Percentiles rank a stretch among this genome's conserved stretches.
Conservation (phyloP, 2,888 invertebrate genomes). For the Timandra comae region DNA sequence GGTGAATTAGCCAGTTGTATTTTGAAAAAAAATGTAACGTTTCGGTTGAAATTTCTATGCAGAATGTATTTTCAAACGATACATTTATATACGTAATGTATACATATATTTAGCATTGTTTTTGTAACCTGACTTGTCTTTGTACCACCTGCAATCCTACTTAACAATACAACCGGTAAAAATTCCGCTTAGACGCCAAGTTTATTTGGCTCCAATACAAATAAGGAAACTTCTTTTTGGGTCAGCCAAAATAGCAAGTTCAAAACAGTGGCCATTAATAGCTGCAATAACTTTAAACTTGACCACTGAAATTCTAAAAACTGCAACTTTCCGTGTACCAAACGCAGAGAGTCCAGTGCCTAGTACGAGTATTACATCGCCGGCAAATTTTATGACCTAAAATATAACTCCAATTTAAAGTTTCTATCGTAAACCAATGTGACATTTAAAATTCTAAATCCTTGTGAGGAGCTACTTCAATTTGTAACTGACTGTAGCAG, state of each 20-base stretch:
- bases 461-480: conserved; percentile 56
- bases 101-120: too few species aligned
- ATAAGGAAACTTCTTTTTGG: not conserved
- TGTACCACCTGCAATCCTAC: too few species aligned
- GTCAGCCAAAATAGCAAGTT: conserved; percentile 1
- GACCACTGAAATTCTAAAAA: conserved; percentile 19
- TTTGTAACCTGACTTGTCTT: too few species aligned
- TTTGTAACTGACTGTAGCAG: conserved; percentile 58
- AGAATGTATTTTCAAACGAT: too few species aligned
- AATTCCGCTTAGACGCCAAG: not conserved
- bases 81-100: too few species aligned
- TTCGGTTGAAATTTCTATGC: too few species aligned
- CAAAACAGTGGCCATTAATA: conserved; percentile 4
- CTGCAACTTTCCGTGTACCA: conserved; percentile 13
- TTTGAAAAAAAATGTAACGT: too few species aligned
- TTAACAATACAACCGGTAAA: not conserved
- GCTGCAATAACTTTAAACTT: conserved; percentile 16
- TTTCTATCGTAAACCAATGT: conserved; percentile 35
- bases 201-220: conserved; percentile 1
- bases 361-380: conserved; percentile 12
- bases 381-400: conserved; percentile 27
- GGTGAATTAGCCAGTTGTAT: too few species aligned
- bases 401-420: conserved; percentile 44
- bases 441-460: conserved; percentile 54
- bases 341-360: conserved; percentile 11